phyloP scores from a whole-genome alignment of 92 coral and sea anemone species.

The Phenganax marumi region DNA sequence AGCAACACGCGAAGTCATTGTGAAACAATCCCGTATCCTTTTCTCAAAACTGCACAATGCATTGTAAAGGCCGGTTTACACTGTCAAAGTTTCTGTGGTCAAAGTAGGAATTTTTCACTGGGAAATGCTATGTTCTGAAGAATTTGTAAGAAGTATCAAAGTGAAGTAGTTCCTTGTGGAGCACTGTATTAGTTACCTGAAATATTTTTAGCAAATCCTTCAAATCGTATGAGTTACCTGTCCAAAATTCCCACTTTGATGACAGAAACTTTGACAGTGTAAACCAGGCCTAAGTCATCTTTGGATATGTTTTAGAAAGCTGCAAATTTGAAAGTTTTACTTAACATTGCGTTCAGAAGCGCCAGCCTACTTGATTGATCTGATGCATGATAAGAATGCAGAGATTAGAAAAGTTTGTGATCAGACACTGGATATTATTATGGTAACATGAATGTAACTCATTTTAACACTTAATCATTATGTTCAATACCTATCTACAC shows the following conservation, averaged over 20 bases:
- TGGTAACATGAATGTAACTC: constrained; percentile 55
- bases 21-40: constrained; percentile 97
- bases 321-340: not conserved
- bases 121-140: no score
- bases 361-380: constrained; percentile 94
- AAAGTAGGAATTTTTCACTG: no score
- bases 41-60: not conserved
- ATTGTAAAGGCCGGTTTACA: no score
- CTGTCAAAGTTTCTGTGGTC: no score
- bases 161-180: not conserved
- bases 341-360: constrained; percentile 66
- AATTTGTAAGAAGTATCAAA: no score
- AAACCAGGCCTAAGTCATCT: constrained; percentile 55
- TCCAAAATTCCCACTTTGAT: no score
- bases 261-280: no score
- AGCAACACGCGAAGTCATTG: constrained; percentile 92
- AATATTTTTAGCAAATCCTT: no score
- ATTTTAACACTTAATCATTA: not conserved
- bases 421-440: constrained; percentile 92
- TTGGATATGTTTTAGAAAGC: not conserved
- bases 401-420: constrained; percentile 97
- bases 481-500: not conserved
- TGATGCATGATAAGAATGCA: constrained; percentile 98
- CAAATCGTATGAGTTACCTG: no score
- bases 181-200: not conserved